Base-by-base conservation (phyloP, 2,888 invertebrate species). In the Phrixothrix hirtus region DNA sequence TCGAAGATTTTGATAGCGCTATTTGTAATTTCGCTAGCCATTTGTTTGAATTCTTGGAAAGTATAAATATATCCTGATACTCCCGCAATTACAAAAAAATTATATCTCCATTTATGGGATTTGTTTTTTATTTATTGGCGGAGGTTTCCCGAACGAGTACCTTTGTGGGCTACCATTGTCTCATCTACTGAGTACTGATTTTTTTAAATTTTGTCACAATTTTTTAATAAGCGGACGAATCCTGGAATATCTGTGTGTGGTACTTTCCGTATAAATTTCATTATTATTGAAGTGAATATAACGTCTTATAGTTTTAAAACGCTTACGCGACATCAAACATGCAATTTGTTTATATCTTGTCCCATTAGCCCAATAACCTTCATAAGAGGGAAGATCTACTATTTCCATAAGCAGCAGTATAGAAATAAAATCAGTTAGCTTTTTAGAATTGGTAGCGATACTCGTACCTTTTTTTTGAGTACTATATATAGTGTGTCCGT, bases 391-490 rank as follows among this genome's bases (percentile, higher is more conserved):
- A 56, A 68, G 52, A 12, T 13, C 6, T 1, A 65, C 64, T 26
- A 69, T 55, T 21, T 68, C 66, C 69, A 69, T 68, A 1, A 64
- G n/a, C 6, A 68, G 55, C 34, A 63, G 49, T 2, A 68, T 68
- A 6, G 62, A 61, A 12, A 68, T 16, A 61, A 68, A 68, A 53
- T 63, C 60, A 10, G 48, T 32, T 10, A 66, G 36, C 30, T 68
- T 64, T n/a, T 64, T 58, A 27, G 48, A 39, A 25, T 49, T 46
- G 5, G 58, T 13, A 15, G 60, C 34, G 7, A 60, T 59, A 26
- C 55, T 53, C 44, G 32, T 52, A 10, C 63, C 62, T 13, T 52
- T 56, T 42, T 36, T 34, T 52, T 63, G 52, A 13, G 55, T 39
- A 5, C 54, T 53, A 29, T 62, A 63, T 13, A 55, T n/a, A n/a